Evolutionary conservation across 2,113 vertebrate genomes (phyloP).

Genomic region (human): DNA sequence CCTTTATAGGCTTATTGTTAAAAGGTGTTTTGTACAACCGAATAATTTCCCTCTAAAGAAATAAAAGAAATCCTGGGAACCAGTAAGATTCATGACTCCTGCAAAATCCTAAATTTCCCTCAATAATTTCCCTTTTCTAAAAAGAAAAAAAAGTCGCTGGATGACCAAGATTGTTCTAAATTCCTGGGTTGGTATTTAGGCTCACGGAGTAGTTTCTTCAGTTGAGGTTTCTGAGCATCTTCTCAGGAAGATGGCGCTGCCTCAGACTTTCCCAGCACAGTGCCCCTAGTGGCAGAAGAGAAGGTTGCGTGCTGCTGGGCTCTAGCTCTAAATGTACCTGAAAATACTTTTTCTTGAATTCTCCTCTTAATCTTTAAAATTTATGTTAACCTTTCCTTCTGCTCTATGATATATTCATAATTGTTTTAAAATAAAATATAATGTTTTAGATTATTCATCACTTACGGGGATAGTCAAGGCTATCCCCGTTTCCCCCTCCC

Average conservation of each 20-base stretch:
- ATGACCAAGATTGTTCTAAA: neutral
- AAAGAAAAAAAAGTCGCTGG: neutral
- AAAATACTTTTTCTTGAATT: neutral
- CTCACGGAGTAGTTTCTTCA: neutral
- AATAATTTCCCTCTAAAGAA: constrained; percentile 1
- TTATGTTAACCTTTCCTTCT: neutral
- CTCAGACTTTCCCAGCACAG: neutral
- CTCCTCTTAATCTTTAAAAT: constrained; percentile 6
- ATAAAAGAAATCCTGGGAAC: constrained; percentile 19
- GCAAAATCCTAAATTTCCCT: neutral
- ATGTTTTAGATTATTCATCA: neutral
- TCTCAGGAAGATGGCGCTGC: neutral
- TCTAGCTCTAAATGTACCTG: neutral
- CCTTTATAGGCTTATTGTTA: neutral
- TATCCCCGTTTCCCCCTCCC: neutral
- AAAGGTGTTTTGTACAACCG: neutral
- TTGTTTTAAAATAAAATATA: neutral
- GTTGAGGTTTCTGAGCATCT: neutral
- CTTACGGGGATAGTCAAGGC: neutral
- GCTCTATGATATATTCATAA: neutral
- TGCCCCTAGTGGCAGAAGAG: neutral
- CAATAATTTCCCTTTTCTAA: neutral
- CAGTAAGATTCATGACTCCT: neutral
- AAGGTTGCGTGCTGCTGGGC: neutral
- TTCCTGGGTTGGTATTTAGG: neutral